These are phyloP conservation scores for Heliornis fulica DNA, from an alignment of 2,113 vertebrate species.

Conservation along the genomic window DNA sequence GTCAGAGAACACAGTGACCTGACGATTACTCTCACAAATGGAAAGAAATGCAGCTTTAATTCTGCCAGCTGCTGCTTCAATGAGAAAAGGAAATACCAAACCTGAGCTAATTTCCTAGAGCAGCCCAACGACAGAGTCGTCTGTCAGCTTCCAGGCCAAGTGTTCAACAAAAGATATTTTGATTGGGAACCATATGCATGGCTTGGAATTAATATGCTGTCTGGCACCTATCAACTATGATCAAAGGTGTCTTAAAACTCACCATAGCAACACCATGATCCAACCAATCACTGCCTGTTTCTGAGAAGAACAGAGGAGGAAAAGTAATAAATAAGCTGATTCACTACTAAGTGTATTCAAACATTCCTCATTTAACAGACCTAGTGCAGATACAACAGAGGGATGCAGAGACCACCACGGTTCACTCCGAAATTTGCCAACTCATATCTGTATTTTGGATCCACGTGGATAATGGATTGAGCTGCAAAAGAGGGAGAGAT, in stretches of 20 bases:
- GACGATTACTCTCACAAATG: background rate
- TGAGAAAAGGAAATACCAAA: background rate
- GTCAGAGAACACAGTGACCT: background rate
- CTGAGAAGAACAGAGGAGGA: background rate
- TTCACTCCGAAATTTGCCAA: background rate
- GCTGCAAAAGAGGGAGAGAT: background rate
- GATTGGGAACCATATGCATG: background rate
- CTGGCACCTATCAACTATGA: background rate
- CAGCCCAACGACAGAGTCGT: background rate
- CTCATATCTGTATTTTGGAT: background rate
- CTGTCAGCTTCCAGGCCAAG: background rate
- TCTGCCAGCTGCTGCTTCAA: background rate
- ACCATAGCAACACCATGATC: constrained; percentile 26
- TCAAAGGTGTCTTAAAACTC: constrained; percentile 25
- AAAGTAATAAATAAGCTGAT: background rate
- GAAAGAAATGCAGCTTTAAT: background rate
- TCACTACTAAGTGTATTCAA: background rate
- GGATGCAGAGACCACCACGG: background rate
- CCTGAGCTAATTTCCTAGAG: background rate
- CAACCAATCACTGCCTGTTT: background rate
- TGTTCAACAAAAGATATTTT: background rate
- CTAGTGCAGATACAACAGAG: background rate
- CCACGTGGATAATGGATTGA: background rate
- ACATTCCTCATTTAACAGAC: background rate
- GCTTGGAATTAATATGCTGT: background rate